Conservation (phyloP, 2,888 invertebrate genomes). For the Dasysyrphus albostriatus region DNA sequence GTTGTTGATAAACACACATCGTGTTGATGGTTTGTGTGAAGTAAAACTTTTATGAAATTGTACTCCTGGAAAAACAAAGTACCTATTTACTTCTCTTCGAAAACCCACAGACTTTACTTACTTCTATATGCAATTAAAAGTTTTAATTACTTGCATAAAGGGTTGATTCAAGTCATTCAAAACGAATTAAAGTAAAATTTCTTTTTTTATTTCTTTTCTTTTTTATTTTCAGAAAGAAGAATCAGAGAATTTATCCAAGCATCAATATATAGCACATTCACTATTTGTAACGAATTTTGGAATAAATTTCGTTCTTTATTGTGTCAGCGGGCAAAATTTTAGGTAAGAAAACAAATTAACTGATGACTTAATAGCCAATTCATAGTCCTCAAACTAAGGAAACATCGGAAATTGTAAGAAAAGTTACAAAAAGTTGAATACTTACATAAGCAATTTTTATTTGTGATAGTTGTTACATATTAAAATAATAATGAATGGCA, state of each 20-base stretch:
- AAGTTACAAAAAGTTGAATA: too few relatives aligned
- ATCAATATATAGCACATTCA: constrained; percentile 87
- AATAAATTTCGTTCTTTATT: constrained; percentile 93
- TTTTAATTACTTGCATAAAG: constrained; percentile 1
- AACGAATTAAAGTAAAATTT: neutral
- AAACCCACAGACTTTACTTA: neutral
- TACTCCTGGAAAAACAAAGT: neutral
- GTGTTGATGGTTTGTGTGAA: neutral
- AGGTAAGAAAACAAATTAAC: constrained; percentile 83
- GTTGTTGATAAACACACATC: neutral
- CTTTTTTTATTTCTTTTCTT: neutral
- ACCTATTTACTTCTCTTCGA: neutral
- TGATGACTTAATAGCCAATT: too few relatives aligned
- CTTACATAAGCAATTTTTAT: too few relatives aligned
- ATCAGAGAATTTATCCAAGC: constrained; percentile 84
- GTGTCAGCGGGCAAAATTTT: constrained; percentile 92
- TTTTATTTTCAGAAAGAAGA: constrained; percentile 81
- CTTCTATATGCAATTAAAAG: neutral
- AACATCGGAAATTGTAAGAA: too few relatives aligned
- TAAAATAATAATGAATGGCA: too few relatives aligned
- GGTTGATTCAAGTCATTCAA: neutral
- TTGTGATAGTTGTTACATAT: too few relatives aligned
- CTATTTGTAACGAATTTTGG: constrained; percentile 93
- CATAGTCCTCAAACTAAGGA: too few relatives aligned
- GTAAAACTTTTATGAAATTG: neutral